These are phyloP conservation scores for Margarornis squamiger DNA, from an alignment of 2,797 vertebrate genomes.

Conservation along the genomic window DNA sequence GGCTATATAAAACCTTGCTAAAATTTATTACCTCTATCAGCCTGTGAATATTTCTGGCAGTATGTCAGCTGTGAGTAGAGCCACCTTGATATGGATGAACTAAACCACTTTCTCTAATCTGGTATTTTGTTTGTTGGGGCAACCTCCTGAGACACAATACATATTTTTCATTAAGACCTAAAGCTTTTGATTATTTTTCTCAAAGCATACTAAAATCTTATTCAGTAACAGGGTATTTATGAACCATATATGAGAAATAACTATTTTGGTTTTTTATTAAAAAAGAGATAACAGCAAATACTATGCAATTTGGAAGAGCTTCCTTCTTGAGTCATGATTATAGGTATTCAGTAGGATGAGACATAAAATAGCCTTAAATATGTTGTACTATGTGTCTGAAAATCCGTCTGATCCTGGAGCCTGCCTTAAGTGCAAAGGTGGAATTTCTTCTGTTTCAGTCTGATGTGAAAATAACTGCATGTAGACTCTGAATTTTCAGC, in stretches of 20 bases:
- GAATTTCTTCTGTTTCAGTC: background rate
- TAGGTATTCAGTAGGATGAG: background rate
- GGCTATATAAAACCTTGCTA: conserved; percentile 13
- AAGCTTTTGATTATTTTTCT: background rate
- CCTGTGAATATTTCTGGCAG: background rate
- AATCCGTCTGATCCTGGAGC: background rate
- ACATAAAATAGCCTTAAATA: conserved; percentile 9
- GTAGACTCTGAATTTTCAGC: background rate
- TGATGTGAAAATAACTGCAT: background rate
- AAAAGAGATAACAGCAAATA: background rate
- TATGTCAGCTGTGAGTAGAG: background rate
- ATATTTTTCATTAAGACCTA: background rate
- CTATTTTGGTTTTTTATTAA: background rate
- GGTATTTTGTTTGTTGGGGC: background rate
- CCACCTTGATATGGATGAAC: conserved; percentile 1
- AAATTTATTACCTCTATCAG: conserved; percentile 32
- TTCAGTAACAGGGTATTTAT: background rate
- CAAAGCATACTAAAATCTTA: background rate
- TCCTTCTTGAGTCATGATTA: background rate
- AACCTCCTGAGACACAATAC: background rate
- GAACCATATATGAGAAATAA: background rate
- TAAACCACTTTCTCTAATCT: conserved; percentile 8
- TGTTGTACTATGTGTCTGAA: conserved; percentile 23
- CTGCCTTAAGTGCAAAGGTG: background rate
- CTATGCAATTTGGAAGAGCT: background rate